Percentiles rank a stretch among this genome's conserved stretches.
Evolutionary conservation across 2,113 vertebrate species (phyloP).

Genomic region (Pteropus alecto): DNA sequence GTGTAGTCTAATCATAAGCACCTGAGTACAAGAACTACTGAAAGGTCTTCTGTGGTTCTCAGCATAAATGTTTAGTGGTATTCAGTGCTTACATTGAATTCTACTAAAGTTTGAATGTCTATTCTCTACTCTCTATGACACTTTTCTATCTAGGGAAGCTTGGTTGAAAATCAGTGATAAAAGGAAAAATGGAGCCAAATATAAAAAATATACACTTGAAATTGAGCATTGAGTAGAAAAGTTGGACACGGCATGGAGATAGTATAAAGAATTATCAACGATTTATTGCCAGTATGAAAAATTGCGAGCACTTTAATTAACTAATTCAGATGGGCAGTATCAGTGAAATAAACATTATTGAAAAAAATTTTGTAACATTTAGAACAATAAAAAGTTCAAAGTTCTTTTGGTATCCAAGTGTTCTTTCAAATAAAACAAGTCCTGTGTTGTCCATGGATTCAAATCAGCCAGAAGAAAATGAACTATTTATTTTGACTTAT

Average conservation of each 20-base stretch:
- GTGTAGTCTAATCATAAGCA: neutral
- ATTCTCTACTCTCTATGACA: neutral
- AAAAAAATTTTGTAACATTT: neutral
- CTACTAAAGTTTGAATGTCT: neutral
- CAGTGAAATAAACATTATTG: neutral
- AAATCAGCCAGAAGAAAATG: neutral
- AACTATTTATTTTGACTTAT: neutral
- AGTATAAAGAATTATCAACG: neutral
- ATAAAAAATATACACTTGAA: neutral
- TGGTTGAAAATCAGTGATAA: neutral
- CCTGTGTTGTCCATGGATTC: neutral
- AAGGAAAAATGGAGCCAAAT: neutral
- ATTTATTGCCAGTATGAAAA: neutral
- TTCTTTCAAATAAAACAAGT: neutral
- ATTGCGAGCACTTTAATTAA: neutral
- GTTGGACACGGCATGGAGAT: neutral
- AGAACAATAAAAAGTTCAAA: neutral
- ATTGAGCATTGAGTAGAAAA: neutral
- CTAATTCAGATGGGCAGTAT: neutral
- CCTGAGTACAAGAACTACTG: neutral
- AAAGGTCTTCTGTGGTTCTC: neutral
- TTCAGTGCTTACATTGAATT: neutral
- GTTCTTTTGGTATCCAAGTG: neutral
- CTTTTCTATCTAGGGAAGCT: neutral
- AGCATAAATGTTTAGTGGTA: neutral